Evolutionary conservation across 2,113 vertebrate genomes (phyloP), one percentile per base, ranked within the genome.

Genomic region (Rhinoptilus africanus): DNA sequence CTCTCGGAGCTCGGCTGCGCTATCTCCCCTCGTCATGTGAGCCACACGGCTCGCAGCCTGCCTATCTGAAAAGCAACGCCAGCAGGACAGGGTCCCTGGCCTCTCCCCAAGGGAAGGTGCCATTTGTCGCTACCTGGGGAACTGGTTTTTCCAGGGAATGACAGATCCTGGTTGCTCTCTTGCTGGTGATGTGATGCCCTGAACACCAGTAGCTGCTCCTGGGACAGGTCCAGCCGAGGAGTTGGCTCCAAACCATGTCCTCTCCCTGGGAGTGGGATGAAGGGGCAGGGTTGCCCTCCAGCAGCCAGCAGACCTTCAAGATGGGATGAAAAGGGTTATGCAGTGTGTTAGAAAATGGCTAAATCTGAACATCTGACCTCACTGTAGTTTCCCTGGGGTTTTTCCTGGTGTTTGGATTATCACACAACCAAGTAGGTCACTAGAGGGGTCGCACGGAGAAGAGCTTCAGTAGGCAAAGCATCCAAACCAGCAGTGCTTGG

Each of bases 1-100:
- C 1, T 41, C 73, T 51, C 5, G 0, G 21, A 60, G 19, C 4
- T 37, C 0, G 1, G 28, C 86, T 56, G 48, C 0, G 4, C 89
- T 97, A 97, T 97, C 96, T 93, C 37, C 62, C 11, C 41, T 81
- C 74, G 28, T 92, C 95, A 87, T 2, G 4, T 75, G 85, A 90
- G 69, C 60, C 17, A 2, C 71, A 53, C 45, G 4, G 53, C 87
- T 82, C 78, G 73, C 78, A 86, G 62, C 56, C 56, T 39, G 74
- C 89, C 87, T 97, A 95, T 96, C 91, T 84, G 79, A 59, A 62
- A 32, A 39, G 59, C 66, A 87, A 59, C 6, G 3, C 64, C 0
- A 4, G 81, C 72, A 72, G 60, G 10, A 72, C 43, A 35, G 47
- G 4, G 71, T 69, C 84, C 32, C 85, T 89, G 78, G 89, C 80